Evolutionary conservation across 2,797 vertebrate species (phyloP), one percentile per base, ranked within the genome.

Genomic region (Fistularia tabacaria): DNA sequence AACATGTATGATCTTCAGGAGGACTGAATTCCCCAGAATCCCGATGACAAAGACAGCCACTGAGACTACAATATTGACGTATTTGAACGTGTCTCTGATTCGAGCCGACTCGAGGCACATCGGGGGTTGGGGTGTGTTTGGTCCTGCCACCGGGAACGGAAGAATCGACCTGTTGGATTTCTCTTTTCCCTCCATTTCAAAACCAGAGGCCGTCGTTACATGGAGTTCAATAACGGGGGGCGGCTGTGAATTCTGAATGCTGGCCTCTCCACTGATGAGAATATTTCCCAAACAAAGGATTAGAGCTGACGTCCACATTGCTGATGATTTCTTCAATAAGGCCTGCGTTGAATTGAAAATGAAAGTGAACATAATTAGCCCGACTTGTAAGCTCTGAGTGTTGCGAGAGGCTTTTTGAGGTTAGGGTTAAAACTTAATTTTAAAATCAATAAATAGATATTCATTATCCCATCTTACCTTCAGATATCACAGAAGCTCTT

Each of bases 1-100:
- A 74, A 89, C 89, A 66, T 93, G 94, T 84, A 98, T 98, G 80
- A 98, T 93, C 10, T 87, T 87, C 71, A 98, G 78, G 13, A 97
- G 80, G 12, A 94, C 90, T 48, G 87, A 87, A 74, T 97, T 98
- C 11, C 94, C 96, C 59, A 94, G 89, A 61, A 94, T 92, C 47
- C 96, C 96, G 14, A 94, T 73, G 13, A 95, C 78, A 54, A 97
- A 96, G 57, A 97, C 93, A 0, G 93, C 77, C 61, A 92, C 82
- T 15, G 93, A 94, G 39, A 97, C 89, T 11, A 89, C 67, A 0
- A 92, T 92, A 71, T 93, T 97, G 81, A 97, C 88, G 50, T 95
- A 95, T 79, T 93, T 95, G 86, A 98, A 97, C 39, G 91, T 85
- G 44, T 84, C 87, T 75, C 85, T 92, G 83, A 96, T 91, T 76